These are phyloP conservation scores for Rhegmatorhina hoffmannsi DNA, from an alignment of 2,113 vertebrate genomes.

Conservation along the genomic window DNA sequence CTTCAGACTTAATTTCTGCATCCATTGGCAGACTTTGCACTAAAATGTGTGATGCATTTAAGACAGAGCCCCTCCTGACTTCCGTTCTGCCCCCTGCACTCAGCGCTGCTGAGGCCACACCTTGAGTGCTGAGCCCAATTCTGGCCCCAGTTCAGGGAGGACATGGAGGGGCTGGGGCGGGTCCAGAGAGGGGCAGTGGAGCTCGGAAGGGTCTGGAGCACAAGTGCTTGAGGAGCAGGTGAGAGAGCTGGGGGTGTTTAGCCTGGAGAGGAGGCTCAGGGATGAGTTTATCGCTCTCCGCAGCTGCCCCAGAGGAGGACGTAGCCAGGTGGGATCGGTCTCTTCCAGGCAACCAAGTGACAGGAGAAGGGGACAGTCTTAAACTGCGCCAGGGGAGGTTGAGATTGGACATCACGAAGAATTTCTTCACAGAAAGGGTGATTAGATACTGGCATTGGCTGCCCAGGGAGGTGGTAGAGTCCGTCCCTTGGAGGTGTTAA, in stretches of 20 bases:
- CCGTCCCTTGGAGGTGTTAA: not conserved
- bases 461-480: not conserved
- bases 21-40: not conserved
- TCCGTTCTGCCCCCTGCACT: not conserved
- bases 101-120: not conserved
- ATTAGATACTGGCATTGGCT: not conserved
- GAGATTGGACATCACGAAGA: not conserved
- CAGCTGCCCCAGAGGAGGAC: fast-evolving
- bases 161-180: not conserved
- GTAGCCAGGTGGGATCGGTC: not conserved
- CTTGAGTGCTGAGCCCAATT: not conserved
- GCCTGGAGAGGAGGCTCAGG: not conserved
- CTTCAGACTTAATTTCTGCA: not conserved
- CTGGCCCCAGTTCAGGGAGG: not conserved
- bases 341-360: not conserved
- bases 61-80: not conserved
- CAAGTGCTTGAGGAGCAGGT: not conserved
- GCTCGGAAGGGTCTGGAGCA: not conserved
- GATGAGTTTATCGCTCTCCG: too few species aligned
- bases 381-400: not conserved
- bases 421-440: not conserved
- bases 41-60: not conserved
- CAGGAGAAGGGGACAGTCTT: not conserved
- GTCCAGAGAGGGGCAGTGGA: too few species aligned
- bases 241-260: not conserved